These are phyloP conservation scores for Gasterosteus nipponicus DNA, from an alignment of 2,113 vertebrate species.

Conservation along the genomic window DNA sequence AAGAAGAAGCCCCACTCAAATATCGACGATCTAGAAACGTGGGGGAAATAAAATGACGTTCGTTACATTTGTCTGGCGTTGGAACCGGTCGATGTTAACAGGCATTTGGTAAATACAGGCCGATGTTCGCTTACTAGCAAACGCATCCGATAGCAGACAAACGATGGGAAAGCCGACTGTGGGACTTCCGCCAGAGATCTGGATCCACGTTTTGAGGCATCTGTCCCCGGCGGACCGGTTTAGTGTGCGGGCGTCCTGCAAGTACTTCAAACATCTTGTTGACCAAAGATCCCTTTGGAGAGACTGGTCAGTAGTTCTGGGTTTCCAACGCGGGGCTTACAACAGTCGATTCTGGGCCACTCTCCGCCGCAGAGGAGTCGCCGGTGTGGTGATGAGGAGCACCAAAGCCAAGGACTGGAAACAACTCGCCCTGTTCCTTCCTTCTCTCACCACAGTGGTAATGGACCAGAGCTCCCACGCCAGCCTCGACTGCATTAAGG, in stretches of 20 bases:
- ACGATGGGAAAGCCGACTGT: constrained; percentile 4
- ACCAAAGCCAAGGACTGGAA: constrained; percentile 37
- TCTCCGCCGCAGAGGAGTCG: constrained; percentile 55
- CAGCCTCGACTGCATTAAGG: constrained; percentile 14
- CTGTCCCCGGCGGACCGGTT: constrained; percentile 58
- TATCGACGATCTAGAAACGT: background rate
- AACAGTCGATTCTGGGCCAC: constrained; percentile 63
- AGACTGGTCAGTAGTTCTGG: constrained; percentile 52
- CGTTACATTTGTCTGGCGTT: background rate
- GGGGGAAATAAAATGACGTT: background rate
- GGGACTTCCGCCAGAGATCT: constrained; percentile 62
- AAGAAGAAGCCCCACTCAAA: no score
- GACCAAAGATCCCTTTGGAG: constrained; percentile 68
- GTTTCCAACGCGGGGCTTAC: constrained; percentile 31
- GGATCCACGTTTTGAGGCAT: constrained; percentile 56
- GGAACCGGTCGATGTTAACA: background rate
- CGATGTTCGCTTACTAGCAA: background rate
- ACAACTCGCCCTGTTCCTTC: constrained; percentile 42
- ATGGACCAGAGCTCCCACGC: constrained; percentile 11
- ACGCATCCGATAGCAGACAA: background rate
- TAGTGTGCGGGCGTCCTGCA: constrained; percentile 54
- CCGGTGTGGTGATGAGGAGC: constrained; percentile 45
- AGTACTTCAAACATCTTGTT: constrained; percentile 53
- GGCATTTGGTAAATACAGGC: background rate
- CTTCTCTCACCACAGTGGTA: constrained; percentile 37